A percentile compares a stretch with the other conserved stretches of the same genome.
Evolutionary conservation across 2,113 vertebrate species (phyloP).

Genomic region (Geococcyx californianus): DNA sequence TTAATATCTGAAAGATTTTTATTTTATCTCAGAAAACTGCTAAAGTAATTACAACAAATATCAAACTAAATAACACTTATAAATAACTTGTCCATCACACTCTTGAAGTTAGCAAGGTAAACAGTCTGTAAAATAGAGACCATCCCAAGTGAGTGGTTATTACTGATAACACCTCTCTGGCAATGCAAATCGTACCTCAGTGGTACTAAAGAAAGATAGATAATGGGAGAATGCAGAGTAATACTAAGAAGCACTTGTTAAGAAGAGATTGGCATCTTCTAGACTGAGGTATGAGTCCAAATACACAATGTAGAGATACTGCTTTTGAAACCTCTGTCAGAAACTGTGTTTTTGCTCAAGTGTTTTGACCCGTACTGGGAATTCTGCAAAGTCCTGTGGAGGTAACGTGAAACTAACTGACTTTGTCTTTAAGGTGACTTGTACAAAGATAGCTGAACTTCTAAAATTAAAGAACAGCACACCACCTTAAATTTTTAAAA

Average conservation of each 20-base stretch:
- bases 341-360: background rate
- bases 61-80: background rate
- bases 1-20: background rate
- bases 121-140: background rate
- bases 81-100: background rate
- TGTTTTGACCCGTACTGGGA: background rate
- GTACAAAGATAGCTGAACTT: background rate
- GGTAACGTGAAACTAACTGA: background rate
- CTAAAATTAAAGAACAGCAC: background rate
- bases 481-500: background rate
- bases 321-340: background rate
- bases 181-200: background rate
- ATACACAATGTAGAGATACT: background rate
- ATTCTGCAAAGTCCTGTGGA: background rate
- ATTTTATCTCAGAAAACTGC: background rate
- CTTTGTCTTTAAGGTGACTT: background rate
- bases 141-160: background rate
- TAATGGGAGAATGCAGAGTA: background rate
- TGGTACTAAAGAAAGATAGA: background rate
- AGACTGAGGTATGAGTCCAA: rapidly evolving
- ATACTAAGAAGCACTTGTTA: background rate
- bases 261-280: background rate
- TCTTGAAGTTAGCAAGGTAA: background rate
- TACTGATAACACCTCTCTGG: background rate
- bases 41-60: background rate